A percentile compares a stretch with the other conserved stretches of the same genome.
These are phyloP conservation scores for Plecotus auritus DNA, from an alignment of 2,113 vertebrate species.

Conservation along the genomic window DNA sequence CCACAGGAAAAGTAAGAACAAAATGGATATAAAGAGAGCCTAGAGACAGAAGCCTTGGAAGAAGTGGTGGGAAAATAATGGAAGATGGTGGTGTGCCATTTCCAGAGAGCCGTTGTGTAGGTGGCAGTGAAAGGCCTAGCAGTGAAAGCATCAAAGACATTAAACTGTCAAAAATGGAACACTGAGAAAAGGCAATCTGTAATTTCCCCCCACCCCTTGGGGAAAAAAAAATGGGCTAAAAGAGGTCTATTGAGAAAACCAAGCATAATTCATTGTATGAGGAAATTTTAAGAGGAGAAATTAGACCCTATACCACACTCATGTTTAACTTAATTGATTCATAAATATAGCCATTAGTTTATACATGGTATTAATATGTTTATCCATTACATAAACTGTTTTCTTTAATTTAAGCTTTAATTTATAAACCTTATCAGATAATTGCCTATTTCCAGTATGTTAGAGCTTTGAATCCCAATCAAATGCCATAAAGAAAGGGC, in stretches of 20 bases:
- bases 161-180: not conserved
- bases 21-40: not conserved
- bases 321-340: constrained; percentile 4
- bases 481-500: not conserved
- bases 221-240: not conserved
- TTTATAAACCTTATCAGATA: constrained; percentile 4
- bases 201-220: not conserved
- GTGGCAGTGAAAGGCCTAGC: not conserved
- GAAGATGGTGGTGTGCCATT: not conserved
- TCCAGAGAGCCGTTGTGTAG: not conserved
- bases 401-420: not conserved
- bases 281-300: not conserved
- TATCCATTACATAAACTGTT: not conserved
- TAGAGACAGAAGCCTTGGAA: not conserved
- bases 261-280: not conserved
- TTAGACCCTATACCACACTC: not conserved
- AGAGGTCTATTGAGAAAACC: not conserved
- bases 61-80: not conserved
- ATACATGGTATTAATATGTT: not conserved
- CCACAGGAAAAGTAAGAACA: not conserved
- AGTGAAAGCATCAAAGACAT: not conserved
- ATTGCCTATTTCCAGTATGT: not conserved
- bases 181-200: not conserved
- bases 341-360: constrained; percentile 20
- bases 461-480: not conserved